Evolutionary conservation across 2,797 vertebrate species (phyloP).

Genomic region (Typhlichthys subterraneus): DNA sequence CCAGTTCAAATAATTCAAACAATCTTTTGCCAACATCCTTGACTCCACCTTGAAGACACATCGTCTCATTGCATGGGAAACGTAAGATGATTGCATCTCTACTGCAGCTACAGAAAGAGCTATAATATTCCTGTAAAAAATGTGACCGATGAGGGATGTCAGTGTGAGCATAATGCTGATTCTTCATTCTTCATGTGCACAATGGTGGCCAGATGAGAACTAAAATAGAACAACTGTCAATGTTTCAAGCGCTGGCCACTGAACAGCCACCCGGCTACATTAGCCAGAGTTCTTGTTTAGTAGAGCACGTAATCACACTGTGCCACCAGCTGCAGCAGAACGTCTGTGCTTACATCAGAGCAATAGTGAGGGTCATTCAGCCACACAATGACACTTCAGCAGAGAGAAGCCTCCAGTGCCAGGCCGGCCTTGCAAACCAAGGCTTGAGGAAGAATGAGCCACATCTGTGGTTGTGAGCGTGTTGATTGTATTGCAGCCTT

Average conservation of each 20-base stretch:
- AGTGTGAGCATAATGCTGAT: conserved; percentile 3
- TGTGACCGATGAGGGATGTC: not conserved
- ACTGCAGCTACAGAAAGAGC: no score
- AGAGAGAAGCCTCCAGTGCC: conserved; percentile 21
- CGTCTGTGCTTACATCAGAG: conserved; percentile 58
- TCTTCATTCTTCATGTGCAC: conserved; percentile 20
- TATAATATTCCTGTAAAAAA: no score
- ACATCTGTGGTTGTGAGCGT: conserved; percentile 17
- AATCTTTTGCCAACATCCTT: no score
- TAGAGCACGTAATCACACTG: conserved; percentile 83
- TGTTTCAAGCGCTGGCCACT: conserved; percentile 61
- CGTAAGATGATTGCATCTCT: no score
- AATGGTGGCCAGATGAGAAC: conserved; percentile 53
- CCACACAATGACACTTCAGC: conserved; percentile 43
- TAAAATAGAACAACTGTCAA: conserved; percentile 39
- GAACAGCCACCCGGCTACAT: conserved; percentile 62
- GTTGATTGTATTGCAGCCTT: conserved; percentile 36
- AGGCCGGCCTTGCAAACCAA: conserved; percentile 6
- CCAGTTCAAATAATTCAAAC: no score
- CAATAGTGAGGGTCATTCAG: conserved; percentile 31
- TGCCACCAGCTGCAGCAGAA: conserved; percentile 80
- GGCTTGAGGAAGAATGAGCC: conserved; percentile 12
- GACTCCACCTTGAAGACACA: no score
- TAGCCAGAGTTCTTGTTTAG: conserved; percentile 77
- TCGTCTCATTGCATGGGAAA: no score